Evolutionary conservation across 2,888 invertebrate species (phyloP).

Genomic region (Alviniconcha strummeri): DNA sequence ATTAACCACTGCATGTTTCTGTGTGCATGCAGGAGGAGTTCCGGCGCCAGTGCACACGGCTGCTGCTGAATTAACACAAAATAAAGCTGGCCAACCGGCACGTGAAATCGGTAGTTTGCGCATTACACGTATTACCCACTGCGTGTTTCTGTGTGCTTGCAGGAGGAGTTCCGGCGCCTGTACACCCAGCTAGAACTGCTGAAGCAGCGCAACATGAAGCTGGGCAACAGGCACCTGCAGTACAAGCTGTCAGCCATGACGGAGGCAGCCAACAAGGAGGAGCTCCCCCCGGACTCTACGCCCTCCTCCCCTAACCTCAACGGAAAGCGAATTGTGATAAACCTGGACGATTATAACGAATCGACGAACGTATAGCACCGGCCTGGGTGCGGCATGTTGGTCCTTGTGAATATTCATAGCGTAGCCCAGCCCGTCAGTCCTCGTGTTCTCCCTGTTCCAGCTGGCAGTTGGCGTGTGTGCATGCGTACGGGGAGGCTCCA

Average conservation of each 20-base stretch:
- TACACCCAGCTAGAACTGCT: constrained; percentile 86
- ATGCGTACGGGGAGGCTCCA: no score
- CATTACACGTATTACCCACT: no score
- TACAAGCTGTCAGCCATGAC: constrained; percentile 88
- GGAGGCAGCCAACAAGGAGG: constrained; percentile 80
- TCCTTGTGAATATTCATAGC: neutral
- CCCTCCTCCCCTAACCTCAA: constrained; percentile 67
- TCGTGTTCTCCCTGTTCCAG: no score
- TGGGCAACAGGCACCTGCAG: constrained; percentile 84
- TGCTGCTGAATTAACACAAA: no score
- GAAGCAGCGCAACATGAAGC: constrained; percentile 85
- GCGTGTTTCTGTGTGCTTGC: constrained; percentile 48
- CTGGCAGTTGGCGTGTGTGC: no score
- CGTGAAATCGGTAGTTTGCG: no score
- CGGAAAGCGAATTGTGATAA: constrained; percentile 69
- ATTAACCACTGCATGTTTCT: no score
- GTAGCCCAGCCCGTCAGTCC: no score
- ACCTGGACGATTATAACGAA: constrained; percentile 68
- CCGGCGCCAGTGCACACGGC: no score
- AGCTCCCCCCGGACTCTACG: constrained; percentile 59
- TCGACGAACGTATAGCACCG: constrained; percentile 63
- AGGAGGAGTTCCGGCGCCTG: constrained; percentile 89
- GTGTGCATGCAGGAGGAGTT: no score
- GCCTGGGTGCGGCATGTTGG: neutral
- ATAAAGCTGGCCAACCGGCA: no score